Base-by-base conservation (phyloP, 2,888 invertebrate species). In the Trissolcus brochymenae region DNA sequence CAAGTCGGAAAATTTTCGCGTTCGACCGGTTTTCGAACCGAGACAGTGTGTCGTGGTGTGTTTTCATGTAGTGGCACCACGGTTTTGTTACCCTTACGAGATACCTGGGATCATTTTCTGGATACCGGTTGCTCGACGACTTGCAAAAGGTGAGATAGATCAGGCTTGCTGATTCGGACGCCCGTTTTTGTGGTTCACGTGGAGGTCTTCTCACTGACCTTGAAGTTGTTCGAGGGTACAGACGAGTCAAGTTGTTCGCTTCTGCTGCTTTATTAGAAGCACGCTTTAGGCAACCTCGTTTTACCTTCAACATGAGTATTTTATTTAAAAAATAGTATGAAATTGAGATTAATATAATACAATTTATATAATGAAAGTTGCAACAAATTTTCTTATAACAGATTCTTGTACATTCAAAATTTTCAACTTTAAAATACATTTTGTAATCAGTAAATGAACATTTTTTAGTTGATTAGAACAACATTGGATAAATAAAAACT, bases 31-130 rank as follows among this genome's bases (percentile, higher is more conserved):
- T 71, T 59, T 57, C 66, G 59, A 14, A 62, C 29, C 71, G 62
- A 64, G 66, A 74, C 73, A 74, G 73, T 66, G 73, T 74, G 66
- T 49, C 73, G 73, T 61, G 66, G 51, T 51, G 73, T 59, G 64
- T 51, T 60, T 60, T 61, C 19, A 72, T 66, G 73, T 57, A 61
- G 65, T 73, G 73, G 59, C 25, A 70, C 46, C 50, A 13, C 55
- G 53, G 51, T 25, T 71, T 25, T 64, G 41, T 54, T 59, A 54
- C 54, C 59, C 19, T 21, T 43, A 46, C 41, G 46, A 55, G 35
- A 65, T 29, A 62, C 21, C 73, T 64, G 61, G 51, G 61, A 66
- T 66, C 61, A 35, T 43, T 54, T 61, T 74, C 73, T 74, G 66
- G 73, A 74, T 74, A 74, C 66, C 61, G 61, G 73, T 61, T 50